These are phyloP conservation scores for Teleogryllus oceanicus DNA, from an alignment of 2,888 invertebrate species.

Conservation along the genomic window DNA sequence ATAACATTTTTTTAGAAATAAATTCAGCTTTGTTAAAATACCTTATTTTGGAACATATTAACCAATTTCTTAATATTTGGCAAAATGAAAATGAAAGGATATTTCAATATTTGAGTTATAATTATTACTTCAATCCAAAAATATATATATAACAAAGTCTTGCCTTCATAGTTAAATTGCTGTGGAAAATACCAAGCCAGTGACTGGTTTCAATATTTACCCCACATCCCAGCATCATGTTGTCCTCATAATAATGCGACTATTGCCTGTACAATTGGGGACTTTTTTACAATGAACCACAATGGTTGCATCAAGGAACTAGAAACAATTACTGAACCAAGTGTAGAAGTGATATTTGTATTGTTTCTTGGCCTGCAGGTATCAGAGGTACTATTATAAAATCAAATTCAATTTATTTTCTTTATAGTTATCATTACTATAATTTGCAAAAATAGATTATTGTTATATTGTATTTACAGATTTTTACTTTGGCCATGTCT, in stretches of 20 bases:
- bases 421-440: too few species aligned
- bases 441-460: too few species aligned
- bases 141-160: background rate
- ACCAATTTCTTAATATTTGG: background rate
- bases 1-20: too few species aligned
- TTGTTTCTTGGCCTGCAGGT: background rate
- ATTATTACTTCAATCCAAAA: background rate
- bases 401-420: background rate
- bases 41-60: too few species aligned
- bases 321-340: background rate
- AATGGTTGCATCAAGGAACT: background rate
- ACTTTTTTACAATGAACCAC: background rate
- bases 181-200: constrained; percentile 43
- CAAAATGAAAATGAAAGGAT: background rate
- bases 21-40: too few species aligned
- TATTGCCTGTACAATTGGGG: background rate
- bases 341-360: background rate
- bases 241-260: constrained; percentile 37
- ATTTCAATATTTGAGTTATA: background rate
- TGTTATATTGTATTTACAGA: too few species aligned
- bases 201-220: constrained; percentile 42
- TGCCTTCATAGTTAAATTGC: constrained; percentile 43
- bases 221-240: constrained; percentile 43
- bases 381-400: background rate
- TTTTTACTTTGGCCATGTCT: too few species aligned